Evolutionary conservation across 2,888 invertebrate species (phyloP), one percentile per base, ranked within the genome.

Genomic region (Lamellibrachia satsuma): DNA sequence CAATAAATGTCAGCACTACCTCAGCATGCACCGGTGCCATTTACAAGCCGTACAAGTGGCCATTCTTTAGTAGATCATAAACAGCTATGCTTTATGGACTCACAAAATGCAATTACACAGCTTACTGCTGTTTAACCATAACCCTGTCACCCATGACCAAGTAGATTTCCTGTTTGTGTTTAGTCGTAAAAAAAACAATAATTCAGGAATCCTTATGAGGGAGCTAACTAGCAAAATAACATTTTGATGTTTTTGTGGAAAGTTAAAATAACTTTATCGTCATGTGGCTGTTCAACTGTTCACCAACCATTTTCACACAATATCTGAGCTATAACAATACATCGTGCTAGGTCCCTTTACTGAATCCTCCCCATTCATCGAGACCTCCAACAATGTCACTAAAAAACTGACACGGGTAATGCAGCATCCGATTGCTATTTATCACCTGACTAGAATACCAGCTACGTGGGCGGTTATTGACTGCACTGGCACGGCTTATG

Each of bases 1-100:
- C 75, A n/a, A 75, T 75, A 75, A 75, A 75, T 75, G 75, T 75
- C 75, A 75, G 75, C 75, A 75, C 75, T 75, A n/a, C 75, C 75
- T 3, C 75, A 15, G 75, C 75, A 75, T 75, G 75, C 75, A 75
- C 75, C 75, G 75, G 75, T 75, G 75, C 75, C 75, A 75, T 75
- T 75, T 75, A 75, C 75, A 75, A 75, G 75, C 75, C 4, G 75
- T 22, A 75, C 75, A 75, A 75, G 75, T 75, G 75, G 75, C 75
- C 75, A 75, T 75, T 75, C 75, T 75, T 75, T 75, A 75, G 75
- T 15, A 75, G 75, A 75, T 75, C 75, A 22, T 75, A 75, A 75
- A 75, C 75, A 75, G 75, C 75, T 15, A 75, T 75, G 15, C 75
- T 75, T 75, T 75, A 75, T 75, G 15, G 75, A 75, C 75, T 75